Base-by-base conservation (phyloP, 1,140 invertebrate species). In the Drosophila melanica region DNA sequence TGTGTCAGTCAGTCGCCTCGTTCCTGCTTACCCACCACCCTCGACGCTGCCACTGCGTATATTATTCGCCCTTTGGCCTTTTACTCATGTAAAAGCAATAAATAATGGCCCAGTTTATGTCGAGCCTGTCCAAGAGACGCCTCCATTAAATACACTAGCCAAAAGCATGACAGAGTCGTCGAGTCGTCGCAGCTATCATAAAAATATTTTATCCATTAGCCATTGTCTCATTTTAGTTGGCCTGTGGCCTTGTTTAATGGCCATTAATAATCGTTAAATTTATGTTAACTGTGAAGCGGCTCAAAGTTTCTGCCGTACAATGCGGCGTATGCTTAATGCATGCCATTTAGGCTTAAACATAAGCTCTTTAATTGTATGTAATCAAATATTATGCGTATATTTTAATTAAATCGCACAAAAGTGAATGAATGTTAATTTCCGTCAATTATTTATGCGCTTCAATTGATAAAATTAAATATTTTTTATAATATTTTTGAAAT, bases 191-290 rank as follows among this genome's bases (percentile, higher is more conserved):
- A 10, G 63, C 62, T 58, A 63, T 81, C 81, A 85, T 85, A 85
- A 85, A 85, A 85, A 87, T 86, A 81, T 81, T 87, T 87, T 85
- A 85, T 85, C 82, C 81, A 85, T 86, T 86, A 86, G 82, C 66
- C 65, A 65, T 58, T 71, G 58, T 70, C 47, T 71, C 68, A 39
- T 71, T 79, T 72, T 81, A 66, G 51, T 68, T 64, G 64, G 65
- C 44, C 77, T 79, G 58, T 74, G 66, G 73, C 69, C 74, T 68
- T 51, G 81, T 66, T 78, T 86, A 85, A 85, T 85, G 78, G 64
- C 78, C 81, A 85, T 85, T 85, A 85, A 85, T 78, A 85, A 86
- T 85, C 76, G 73, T 80, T 80, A 84, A 77, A 85, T 84, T 80
- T 77, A 85, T 85, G 81, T 79, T 78, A 68, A 64, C 63, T 58